Evolutionary conservation across 2,888 invertebrate species (phyloP).

Genomic region (Bellardia bayeri): DNA sequence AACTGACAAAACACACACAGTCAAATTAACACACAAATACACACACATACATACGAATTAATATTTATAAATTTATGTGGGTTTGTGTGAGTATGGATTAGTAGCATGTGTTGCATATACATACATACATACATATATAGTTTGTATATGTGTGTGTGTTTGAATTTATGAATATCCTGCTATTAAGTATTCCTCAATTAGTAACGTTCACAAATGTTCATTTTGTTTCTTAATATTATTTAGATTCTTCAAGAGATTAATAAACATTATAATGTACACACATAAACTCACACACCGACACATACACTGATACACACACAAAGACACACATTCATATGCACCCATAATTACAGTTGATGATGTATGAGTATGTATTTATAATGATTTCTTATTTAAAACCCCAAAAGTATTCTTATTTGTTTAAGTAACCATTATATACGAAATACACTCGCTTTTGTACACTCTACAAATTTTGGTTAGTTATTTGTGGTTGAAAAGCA

Average conservation of each 20-base stretch:
- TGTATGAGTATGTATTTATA: conserved; percentile 23
- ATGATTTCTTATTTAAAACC: conserved; percentile 14
- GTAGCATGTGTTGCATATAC: not conserved
- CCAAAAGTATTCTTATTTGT: conserved; percentile 3
- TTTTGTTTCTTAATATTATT: conserved; percentile 11
- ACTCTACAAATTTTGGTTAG: not conserved
- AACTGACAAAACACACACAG: not conserved
- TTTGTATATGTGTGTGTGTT: not conserved
- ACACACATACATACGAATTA: not conserved
- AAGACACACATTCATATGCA: not conserved
- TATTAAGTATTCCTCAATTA: conserved; percentile 42
- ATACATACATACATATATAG: no score
- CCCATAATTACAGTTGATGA: not conserved
- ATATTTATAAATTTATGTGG: not conserved
- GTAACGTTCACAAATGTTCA: conserved; percentile 25
- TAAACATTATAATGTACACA: conserved; percentile 1
- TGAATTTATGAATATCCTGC: conserved; percentile 9
- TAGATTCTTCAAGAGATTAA: conserved; percentile 28
- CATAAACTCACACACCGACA: not conserved
- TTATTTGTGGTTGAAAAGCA: not conserved
- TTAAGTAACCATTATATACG: conserved; percentile 17
- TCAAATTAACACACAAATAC: no score
- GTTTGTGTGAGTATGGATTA: not conserved
- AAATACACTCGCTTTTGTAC: conserved; percentile 12
- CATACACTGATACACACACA: no score